Conservation (phyloP, 2,888 invertebrate species). For the Caenorhabditis parvicauda region DNA sequence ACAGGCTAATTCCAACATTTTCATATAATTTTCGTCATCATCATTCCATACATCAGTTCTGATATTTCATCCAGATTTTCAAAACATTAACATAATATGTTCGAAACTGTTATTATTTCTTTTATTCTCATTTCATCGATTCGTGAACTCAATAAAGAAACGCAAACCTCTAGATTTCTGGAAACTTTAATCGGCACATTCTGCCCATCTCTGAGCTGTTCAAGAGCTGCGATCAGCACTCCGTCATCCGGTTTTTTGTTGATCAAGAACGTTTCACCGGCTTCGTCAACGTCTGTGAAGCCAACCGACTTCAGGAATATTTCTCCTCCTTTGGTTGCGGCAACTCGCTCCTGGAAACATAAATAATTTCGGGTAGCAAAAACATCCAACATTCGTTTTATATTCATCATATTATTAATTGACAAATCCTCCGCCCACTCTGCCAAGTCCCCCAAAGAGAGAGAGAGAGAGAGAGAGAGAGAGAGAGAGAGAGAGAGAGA, state of each 20-base stretch:
- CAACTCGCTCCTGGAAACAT: conserved; percentile 32
- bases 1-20: too few relatives aligned
- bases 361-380: background rate
- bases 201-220: conserved; percentile 29
- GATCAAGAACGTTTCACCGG: conserved; percentile 57
- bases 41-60: too few relatives aligned
- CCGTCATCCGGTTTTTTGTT: conserved; percentile 40
- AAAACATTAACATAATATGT: too few relatives aligned
- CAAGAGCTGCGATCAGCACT: conserved; percentile 15
- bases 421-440: too few relatives aligned
- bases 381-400: background rate
- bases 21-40: too few relatives aligned
- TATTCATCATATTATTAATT: too few relatives aligned
- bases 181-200: conserved; percentile 81
- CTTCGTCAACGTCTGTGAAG: conserved; percentile 73
- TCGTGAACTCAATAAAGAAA: background rate
- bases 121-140: background rate
- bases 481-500: too few relatives aligned
- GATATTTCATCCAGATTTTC: too few relatives aligned
- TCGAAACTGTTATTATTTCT: too few relatives aligned
- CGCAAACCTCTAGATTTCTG: conserved; percentile 73
- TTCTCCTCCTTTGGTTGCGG: conserved; percentile 27
- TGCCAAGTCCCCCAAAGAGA: background rate
- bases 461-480: background rate
- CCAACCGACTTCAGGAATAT: conserved; percentile 67